Conservation (phyloP, 92 coral and sea anemone genomes). For the Parazoanthus swiftii region DNA sequence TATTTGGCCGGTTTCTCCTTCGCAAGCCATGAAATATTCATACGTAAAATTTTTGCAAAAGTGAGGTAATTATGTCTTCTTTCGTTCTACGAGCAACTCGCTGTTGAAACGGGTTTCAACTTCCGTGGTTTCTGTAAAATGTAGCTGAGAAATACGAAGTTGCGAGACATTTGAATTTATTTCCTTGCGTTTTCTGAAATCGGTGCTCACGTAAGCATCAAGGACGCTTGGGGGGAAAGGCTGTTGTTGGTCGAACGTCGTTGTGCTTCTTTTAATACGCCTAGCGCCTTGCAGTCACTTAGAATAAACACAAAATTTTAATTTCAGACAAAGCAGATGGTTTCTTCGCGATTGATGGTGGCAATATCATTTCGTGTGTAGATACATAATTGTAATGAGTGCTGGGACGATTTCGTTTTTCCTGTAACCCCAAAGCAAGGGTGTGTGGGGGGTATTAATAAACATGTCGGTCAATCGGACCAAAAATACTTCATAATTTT, state of each 20-base stretch:
- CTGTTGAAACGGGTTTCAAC: conserved; percentile 6
- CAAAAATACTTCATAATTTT: neutral
- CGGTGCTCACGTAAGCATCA: conserved; percentile 45
- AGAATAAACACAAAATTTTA: conserved; percentile 46
- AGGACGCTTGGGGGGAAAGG: conserved; percentile 32
- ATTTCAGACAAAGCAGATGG: conserved; percentile 52
- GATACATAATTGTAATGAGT: neutral
- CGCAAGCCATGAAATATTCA: conserved; percentile 88
- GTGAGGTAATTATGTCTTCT: conserved; percentile 77
- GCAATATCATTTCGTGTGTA: conserved; percentile 25
- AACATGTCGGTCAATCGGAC: conserved; percentile 5
- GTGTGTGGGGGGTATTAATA: conserved; percentile 47
- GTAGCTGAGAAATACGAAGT: neutral
- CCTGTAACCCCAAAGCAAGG: conserved; percentile 39
- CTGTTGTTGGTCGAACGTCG: conserved; percentile 34
- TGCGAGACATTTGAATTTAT: neutral
- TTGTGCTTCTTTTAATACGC: conserved; percentile 32
- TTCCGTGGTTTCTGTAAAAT: conserved; percentile 13
- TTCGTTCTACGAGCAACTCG: conserved; percentile 7
- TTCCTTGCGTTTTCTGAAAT: conserved; percentile 33
- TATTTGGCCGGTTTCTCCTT: conserved; percentile 86
- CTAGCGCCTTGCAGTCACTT: conserved; percentile 48
- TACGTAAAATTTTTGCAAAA: conserved; percentile 67
- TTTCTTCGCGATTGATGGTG: conserved; percentile 13
- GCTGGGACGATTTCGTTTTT: conserved; percentile 34